Conservation (phyloP, 2,797 vertebrate species). For the Propithecus perrieri region DNA sequence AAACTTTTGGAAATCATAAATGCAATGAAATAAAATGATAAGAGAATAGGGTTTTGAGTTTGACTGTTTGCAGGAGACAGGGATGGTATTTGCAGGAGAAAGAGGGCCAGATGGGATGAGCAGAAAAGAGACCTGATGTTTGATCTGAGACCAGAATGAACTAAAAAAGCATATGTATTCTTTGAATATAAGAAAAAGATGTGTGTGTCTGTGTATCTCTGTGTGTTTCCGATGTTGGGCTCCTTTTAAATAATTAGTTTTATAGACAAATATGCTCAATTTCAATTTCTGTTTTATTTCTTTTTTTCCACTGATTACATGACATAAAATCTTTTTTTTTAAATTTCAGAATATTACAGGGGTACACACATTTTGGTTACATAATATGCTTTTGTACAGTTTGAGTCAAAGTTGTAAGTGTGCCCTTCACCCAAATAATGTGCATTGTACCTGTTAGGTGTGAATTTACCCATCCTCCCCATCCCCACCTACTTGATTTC, state of each 20-base stretch:
- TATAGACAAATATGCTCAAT: neutral
- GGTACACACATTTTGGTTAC: no score
- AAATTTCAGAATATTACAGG: no score
- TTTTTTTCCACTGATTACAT: no score
- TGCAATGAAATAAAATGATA: neutral
- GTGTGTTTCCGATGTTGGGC: neutral
- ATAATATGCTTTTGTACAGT: no score
- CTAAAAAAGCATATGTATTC: neutral
- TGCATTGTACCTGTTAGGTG: no score
- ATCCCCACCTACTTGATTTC: no score
- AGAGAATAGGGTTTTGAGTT: neutral
- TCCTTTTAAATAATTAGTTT: neutral
- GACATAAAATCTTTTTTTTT: no score
- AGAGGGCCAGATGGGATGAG: neutral
- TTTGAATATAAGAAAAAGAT: neutral
- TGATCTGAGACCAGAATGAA: neutral
- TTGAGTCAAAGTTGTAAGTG: no score
- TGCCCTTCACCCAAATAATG: no score
- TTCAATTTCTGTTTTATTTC: neutral
- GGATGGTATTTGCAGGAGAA: neutral
- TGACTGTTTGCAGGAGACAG: neutral
- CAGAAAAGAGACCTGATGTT: neutral
- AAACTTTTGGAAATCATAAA: conserved; percentile 4
- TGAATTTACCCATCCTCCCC: no score
- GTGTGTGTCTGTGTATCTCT: neutral